Evolutionary conservation across 1,140 invertebrate genomes (phyloP).

Genomic region (Rhopalosiphum maidis): DNA sequence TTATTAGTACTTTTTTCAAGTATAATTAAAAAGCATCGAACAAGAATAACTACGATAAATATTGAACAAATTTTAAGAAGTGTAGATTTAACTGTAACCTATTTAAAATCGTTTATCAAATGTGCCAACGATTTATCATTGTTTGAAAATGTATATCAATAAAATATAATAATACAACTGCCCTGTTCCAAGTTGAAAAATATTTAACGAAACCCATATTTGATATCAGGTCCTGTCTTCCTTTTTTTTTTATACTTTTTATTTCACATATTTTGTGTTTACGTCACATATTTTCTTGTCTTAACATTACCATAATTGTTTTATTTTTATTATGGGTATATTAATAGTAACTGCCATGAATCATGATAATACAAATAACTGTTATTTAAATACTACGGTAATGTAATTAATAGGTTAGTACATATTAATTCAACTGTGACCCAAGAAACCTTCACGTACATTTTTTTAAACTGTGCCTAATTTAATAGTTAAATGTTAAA

Average conservation of each 20-base stretch:
- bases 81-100: too few species aligned
- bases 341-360: background rate
- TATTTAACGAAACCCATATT: background rate
- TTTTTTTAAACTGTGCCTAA: constrained; percentile 18
- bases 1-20: too few species aligned
- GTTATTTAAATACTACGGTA: constrained; percentile 7
- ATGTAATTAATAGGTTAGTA: constrained; percentile 26
- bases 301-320: background rate
- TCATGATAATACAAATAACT: background rate
- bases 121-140: too few species aligned
- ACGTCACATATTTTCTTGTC: too few species aligned
- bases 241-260: background rate
- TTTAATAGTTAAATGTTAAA: background rate
- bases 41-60: too few species aligned
- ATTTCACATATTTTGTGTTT: background rate
- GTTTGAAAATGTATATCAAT: too few species aligned
- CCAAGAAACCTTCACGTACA: constrained; percentile 18
- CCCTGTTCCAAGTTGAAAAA: too few species aligned
- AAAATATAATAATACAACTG: too few species aligned
- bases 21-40: too few species aligned
- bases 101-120: too few species aligned
- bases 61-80: too few species aligned
- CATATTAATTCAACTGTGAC: constrained; percentile 35
- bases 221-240: background rate
- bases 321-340: background rate